Evolutionary conservation across 2,113 vertebrate genomes (phyloP), one percentile per base, ranked within the genome.

Genomic region (Siniperca knerii): DNA sequence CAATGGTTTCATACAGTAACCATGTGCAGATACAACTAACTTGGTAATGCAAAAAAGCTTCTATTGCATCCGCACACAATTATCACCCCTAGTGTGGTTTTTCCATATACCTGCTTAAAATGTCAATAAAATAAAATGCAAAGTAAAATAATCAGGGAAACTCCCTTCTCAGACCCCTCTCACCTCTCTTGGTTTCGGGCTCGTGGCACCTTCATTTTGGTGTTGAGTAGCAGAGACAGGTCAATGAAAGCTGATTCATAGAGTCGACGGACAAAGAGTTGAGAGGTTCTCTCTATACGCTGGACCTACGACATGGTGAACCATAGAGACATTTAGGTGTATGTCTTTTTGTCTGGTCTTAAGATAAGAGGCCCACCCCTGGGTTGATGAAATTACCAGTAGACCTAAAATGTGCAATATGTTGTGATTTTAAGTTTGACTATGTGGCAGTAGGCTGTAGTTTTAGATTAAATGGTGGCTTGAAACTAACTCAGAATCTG

Each of bases 211-310:
- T 95, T 96, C 91, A 96, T 95, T 84, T 94, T 95, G 25, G 93
- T 96, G 92, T 96, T 96, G n/a, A 96, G 94, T 23, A 96, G 90
- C 77, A 96, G 73, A 54, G 96, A 97, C 67, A 95, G 91, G 86
- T 97, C 96, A 44, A 97, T 96, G 90, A 96, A 97, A 62, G 95
- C 94, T 6, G 96, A 95, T 87, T 97, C 96, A 42, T 96, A 97
- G 35, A 97, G 89, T 4, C 96, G 92, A 2, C 96, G 94, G 25
- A 97, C 95, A 90, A 97, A 97, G 16, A 97, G 92, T 86, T 96
- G 95, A 42, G 95, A 92, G 1, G 96, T 97, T 75, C 96, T 92
- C 81, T 97, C 96, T 2, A 97, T 97, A 29, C 95, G 94, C 73
- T 96, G 96, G 62, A 97, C 92, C 93, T 94, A 57, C 58, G 58